Base-by-base conservation (phyloP, 1,140 invertebrate genomes). In the Neodiprion virginianus region DNA sequence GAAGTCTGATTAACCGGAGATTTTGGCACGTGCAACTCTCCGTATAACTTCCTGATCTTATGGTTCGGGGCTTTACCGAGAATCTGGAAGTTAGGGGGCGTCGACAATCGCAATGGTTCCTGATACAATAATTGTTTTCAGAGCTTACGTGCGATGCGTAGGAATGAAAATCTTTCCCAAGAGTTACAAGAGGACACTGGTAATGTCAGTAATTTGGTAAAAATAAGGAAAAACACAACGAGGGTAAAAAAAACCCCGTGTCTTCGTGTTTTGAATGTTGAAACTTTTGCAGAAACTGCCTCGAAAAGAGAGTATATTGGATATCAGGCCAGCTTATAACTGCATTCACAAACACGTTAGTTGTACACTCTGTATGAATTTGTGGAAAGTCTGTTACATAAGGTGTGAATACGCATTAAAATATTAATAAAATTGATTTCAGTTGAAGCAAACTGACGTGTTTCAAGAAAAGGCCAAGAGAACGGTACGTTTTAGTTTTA, bases 331-430 rank as follows among this genome's bases (percentile, higher is more conserved):
- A 21, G 80, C 79, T 11, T 88, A 87, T 79, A 84, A 86, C 77
- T 88, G 86, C 73, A 82, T 88, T 76, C 82, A 84, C 72, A 84
- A 88, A 70, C 87, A 88, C 80, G 87, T 88, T 81, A 88, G 87
- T 86, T 40, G 2, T 40, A 40, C 28, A 40, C 28, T 40, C 80
- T 66, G 10, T 7, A 72, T 67, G 12, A n/a, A 8, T 28, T 9
- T 28, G n/a, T 67, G 10, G 49, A 9, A 47, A 70, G 12, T 1
- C 49, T 3, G 0, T 70, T 14, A 48, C 12, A 7, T 28, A 48
- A 23, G 28, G 28, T 40, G 28, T 40, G 28, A 40, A 40, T 40
- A 40, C 28, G 8, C 7, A 61, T 5, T 8, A 7, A 61, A 61
- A 61, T 61, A 61, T 61, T 12, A 8, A 14, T 61, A 17, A 61